Base-by-base conservation (phyloP, 2,888 invertebrate genomes). In the Lasioglossum pauxillum region DNA sequence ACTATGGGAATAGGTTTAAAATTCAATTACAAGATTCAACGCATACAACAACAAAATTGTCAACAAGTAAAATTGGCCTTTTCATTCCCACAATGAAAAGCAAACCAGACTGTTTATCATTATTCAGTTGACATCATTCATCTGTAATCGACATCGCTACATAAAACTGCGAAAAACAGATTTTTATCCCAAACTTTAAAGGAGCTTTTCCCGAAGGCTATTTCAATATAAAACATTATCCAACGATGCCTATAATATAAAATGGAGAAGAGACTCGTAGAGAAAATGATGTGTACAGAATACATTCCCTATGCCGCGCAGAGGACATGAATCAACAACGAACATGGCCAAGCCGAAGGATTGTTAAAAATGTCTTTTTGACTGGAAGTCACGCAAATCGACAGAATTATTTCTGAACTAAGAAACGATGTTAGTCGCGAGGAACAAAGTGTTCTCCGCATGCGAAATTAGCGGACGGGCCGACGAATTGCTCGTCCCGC, bases 401-500 rank as follows among this genome's bases (percentile, higher is more conserved):
- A 12, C 12, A n/a, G 12, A 19, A 64, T 31, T 31, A 64, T 64
- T 19, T 19, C 7, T 3, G 3, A 8, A 31, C 19, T 16, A 8
- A 7, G 5, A 5, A 64, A 64, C 8, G 8, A 64, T 31, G 64
- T 19, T 31, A 31, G 31, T 31, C 16, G 31, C 31, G 31, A 3
- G 64, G 7, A 31, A n/a, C 31, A 31, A 64, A 64, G 16, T 19
- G 31, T 31, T 31, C 16, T 16, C 35, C 64, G 64, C 31, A 19
- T 31, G 64, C 14, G 64, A 31, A 64, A 31, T 64, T 31, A 31
- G 31, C 64, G 19, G 31, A 64, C 64, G 19, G 64, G 44, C 75
- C 23, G 31, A 85, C 35, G 53, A 84, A 81, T 84, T 64, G 72
- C 60, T n/a, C 19, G 57, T 19, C 72, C 60, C 38, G 44, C 53